Conservation (phyloP, 2,113 vertebrate genomes). For the Melanerpes aurifrons region DNA sequence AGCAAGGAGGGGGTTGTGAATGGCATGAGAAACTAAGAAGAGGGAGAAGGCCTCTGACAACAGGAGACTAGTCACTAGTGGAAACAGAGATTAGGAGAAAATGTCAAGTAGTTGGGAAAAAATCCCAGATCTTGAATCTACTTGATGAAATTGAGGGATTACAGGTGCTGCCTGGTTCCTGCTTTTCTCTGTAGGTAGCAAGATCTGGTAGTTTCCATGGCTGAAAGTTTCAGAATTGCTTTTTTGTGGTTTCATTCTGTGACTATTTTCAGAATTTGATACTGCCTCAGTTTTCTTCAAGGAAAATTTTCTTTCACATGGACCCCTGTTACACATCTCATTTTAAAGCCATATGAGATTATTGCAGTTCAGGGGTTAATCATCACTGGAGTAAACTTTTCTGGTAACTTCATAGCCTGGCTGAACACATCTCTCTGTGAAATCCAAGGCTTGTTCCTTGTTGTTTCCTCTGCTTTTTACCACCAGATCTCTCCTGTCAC, state of each 20-base stretch:
- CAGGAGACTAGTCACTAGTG: background rate
- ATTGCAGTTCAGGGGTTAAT: background rate
- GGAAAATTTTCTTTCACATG: background rate
- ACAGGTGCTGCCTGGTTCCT: background rate
- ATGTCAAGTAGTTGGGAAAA: background rate
- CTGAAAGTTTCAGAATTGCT: background rate
- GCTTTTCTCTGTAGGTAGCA: background rate
- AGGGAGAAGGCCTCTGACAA: background rate
- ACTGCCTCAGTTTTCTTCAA: background rate
- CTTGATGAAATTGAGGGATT: background rate
- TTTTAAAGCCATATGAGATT: background rate
- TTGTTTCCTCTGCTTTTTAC: background rate
- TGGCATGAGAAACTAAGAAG: background rate
- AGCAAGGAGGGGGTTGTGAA: background rate
- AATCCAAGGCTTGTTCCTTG: background rate
- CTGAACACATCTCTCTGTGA: background rate
- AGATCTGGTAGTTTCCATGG: background rate
- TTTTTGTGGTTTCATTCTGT: background rate
- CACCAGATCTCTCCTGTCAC: background rate
- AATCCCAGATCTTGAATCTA: background rate
- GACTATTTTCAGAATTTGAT: background rate
- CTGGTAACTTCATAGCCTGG: background rate
- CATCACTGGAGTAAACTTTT: background rate
- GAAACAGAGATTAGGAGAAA: background rate
- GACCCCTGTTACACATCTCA: background rate